Evolutionary conservation across 2,113 vertebrate species (phyloP), one percentile per base, ranked within the genome.

Genomic region (Corythaixoides concolor): DNA sequence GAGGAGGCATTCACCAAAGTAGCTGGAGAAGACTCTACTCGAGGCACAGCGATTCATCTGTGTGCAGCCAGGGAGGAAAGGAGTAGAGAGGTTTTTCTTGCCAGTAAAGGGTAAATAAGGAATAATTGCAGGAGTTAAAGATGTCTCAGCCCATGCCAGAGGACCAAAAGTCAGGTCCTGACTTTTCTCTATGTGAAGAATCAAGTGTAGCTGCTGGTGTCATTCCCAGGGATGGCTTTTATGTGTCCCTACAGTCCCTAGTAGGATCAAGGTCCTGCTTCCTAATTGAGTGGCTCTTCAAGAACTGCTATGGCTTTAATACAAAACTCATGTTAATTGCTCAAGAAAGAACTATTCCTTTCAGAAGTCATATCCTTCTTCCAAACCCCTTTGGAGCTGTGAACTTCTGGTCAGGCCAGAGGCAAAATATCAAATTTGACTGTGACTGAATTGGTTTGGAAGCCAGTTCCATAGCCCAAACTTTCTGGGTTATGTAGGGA

Each of bases 401-500:
- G 19, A 72, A 43, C 9, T 55, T 77, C 26, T 33, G 28, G 8
- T 82, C n/a, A 60, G 19, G 52, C 45, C 5, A 28, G 59, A 72
- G 19, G 32, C 27, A 59, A 72, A 82, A 66, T 33, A 33, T 5
- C 9, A 33, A 17, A 43, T 66, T 27, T 66, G 37, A 5, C 37
- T 70, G 30, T 41, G 39, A 49, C 6, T 41, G 21, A 49, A 30
- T 13, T 26, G 15, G 19, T 53, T 64, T 60, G 32, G 59, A 72
- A 82, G 22, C 9, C 26, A 14, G 18, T 7, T 22, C 26, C 21
- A 21, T 32, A 24, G 33, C 6, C 28, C 33, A n/a, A 1, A 9
- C 4, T 47, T 28, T 39, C 37, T 47, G 21, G 21, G 4, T 59
- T 37, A 20, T 0, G 0, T 2, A 33, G 15, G 9, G 41, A 8